A percentile compares a stretch with the other conserved stretches of the same genome.
Conservation (phyloP, 1,140 invertebrate species). For the Leptinotarsa defecta region DNA sequence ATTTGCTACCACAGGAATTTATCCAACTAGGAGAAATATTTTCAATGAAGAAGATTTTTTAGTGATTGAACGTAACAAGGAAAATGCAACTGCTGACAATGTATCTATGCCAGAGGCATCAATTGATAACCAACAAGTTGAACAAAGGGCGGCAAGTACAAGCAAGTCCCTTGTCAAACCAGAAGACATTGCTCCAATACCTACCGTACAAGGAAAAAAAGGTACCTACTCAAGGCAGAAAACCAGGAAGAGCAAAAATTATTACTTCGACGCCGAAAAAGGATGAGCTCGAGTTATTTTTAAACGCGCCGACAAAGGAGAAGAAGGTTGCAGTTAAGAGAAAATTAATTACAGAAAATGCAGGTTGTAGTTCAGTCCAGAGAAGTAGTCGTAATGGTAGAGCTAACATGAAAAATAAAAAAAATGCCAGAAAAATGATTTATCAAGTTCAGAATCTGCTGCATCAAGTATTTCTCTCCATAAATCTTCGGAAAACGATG, state of each 20-base stretch:
- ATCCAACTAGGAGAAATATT: slow-evolving; percentile 28
- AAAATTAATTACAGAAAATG: background rate
- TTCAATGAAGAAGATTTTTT: slow-evolving; percentile 36
- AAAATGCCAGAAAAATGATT: background rate
- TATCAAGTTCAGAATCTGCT: background rate
- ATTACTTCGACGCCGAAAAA: slow-evolving; percentile 25
- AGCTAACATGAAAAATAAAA: too few species aligned
- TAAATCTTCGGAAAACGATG: background rate
- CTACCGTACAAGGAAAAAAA: slow-evolving; percentile 10
- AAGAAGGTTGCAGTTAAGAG: background rate
- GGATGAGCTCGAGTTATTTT: background rate
- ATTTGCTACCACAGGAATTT: slow-evolving; percentile 36
- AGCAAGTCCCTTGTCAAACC: background rate
- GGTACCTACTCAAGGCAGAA: slow-evolving; percentile 22
- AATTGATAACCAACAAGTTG: background rate
- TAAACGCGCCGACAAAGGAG: background rate
- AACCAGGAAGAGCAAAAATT: slow-evolving; percentile 30
- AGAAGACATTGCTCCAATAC: slow-evolving; percentile 14
- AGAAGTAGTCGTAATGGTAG: background rate
- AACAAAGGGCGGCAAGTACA: background rate
- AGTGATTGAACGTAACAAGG: slow-evolving; percentile 7
- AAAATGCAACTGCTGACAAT: background rate
- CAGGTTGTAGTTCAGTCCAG: background rate
- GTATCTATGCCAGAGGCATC: background rate
- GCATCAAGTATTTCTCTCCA: background rate